phyloP scores from a whole-genome alignment of 2,797 vertebrate genomes.

The Natrix natrix region DNA sequence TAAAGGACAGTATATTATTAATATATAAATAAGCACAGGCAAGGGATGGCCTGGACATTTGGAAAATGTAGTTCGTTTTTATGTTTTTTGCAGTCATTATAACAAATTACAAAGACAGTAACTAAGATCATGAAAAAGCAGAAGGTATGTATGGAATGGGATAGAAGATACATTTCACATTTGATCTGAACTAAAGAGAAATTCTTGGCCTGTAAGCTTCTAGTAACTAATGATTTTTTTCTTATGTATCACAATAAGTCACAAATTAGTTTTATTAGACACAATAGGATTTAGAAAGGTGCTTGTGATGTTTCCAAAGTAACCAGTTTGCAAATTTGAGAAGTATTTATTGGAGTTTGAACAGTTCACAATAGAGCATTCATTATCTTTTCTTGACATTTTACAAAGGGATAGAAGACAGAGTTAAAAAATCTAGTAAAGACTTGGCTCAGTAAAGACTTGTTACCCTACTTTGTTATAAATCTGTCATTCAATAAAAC shows the following conservation, averaged over 20 bases:
- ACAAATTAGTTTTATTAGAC: background rate
- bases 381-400: background rate
- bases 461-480: background rate
- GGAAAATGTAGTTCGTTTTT: background rate
- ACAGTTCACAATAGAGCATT: background rate
- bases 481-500: background rate
- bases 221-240: background rate
- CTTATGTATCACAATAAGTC: background rate
- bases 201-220: background rate
- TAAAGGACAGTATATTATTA: background rate
- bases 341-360: background rate
- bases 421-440: background rate
- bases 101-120: background rate
- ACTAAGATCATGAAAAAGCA: background rate
- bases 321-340: background rate
- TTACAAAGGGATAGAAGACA: background rate
- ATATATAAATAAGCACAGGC: background rate
- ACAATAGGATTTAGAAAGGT: background rate
- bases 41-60: background rate
- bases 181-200: background rate
- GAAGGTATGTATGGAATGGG: background rate
- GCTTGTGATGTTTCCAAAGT: slow-evolving; percentile 8
- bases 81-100: background rate
- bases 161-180: background rate
- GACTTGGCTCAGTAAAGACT: background rate